phyloP scores from a whole-genome alignment of 2,888 invertebrate genomes.

The Heliconius erato region DNA sequence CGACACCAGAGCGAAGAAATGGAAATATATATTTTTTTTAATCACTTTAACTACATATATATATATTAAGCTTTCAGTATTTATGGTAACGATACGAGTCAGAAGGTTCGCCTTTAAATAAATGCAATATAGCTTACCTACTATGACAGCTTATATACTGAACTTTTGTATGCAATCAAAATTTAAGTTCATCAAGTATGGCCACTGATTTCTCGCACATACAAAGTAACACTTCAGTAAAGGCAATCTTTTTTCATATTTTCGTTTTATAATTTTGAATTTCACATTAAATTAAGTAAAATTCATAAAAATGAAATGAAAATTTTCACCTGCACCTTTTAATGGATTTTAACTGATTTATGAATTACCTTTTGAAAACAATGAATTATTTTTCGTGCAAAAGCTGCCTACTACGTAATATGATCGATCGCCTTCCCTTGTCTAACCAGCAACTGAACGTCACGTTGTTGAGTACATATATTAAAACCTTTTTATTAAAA shows the following conservation, averaged over 20 bases:
- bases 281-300: neutral
- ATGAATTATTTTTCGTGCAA: neutral
- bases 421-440: slow-evolving; percentile 14
- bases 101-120: too few relatives aligned
- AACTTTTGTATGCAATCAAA: too few relatives aligned
- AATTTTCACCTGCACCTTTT: neutral
- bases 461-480: neutral
- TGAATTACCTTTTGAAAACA: neutral
- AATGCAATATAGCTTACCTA: too few relatives aligned
- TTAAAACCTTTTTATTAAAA: neutral
- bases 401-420: slow-evolving; percentile 1
- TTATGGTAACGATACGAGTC: too few relatives aligned
- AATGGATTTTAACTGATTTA: neutral
- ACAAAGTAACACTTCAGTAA: neutral
- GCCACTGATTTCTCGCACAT: too few relatives aligned
- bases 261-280: neutral
- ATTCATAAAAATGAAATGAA: neutral
- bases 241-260: neutral
- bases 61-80: too few relatives aligned
- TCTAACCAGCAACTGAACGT: neutral
- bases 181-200: too few relatives aligned
- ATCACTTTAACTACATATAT: too few relatives aligned
- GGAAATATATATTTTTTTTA: too few relatives aligned
- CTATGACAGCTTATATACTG: too few relatives aligned
- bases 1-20: too few relatives aligned